Base-by-base conservation (phyloP, 2,888 invertebrate genomes). In the Malacosoma neustria region DNA sequence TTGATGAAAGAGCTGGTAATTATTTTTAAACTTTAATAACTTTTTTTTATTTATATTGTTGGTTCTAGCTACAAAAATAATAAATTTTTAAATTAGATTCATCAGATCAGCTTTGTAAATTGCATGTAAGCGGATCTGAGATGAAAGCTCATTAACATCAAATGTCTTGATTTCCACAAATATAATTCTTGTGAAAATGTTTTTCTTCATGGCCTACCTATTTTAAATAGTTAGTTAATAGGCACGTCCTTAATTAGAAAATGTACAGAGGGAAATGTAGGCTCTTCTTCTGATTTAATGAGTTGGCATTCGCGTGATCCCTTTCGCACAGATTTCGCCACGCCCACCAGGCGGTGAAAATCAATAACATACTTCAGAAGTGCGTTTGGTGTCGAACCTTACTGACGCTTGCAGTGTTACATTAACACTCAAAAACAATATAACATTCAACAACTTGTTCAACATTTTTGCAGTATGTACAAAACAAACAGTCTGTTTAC, bases 211-310 rank as follows among this genome's bases (percentile, higher is more conserved):
- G 63, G 64, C 68, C 69, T 72, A 71, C 77, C 77, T 82, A 79
- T 82, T 82, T 82, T 73, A 75, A 84, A 84, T 80, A 82, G 84
- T 81, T 80, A 68, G 72, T 76, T 82, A 82, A 84, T 84, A 71
- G 82, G 74, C 61, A 79, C 80, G 73, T 79, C 82, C 82, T 84
- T 84, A 82, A 85, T 84, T 82, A 77, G 72, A 80, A 77, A 67
- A 67, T 60, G 77, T 65, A 69, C 69, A 38, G 73, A 73, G 72
- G 59, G 67, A 81, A 81, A 72, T 69, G 56, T 65, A 70, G 65
- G 70, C 62, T 81, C 76, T 71, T 77, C 67, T 72, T 85, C 81
- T 77, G 72, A 72, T 81, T 81, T 81, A 77, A 82, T 80, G 75
- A 76, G 69, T 64, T 62, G 69, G 72, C 72, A 64, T 80, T 82